Base-by-base conservation (phyloP, 2,113 vertebrate genomes). In the Saccopteryx bilineata region DNA sequence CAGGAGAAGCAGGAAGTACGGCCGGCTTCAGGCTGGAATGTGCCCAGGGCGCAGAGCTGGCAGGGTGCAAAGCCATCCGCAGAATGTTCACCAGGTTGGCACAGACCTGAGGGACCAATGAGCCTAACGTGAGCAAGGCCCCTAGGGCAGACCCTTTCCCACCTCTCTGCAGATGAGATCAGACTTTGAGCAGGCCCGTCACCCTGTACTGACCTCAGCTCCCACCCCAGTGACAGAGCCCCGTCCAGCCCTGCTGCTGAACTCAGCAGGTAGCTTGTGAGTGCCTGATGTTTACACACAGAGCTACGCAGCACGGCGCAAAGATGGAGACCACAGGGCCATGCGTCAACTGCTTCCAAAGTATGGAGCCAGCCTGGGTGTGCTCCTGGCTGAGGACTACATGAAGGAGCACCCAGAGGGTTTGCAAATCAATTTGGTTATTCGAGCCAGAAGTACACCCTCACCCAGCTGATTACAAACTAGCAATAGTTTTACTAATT, bases 1-100 rank as follows among this genome's bases (percentile, higher is more conserved):
- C 99, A 99, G 12, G 98, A 86, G 95, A 99, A 99, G 96, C 99
- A 99, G 97, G 98, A 99, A 4, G 99, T 99, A 31, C 99, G 98
- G 17, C 99, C 99, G 12, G 98, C 97, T 68, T 99, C 99, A 0
- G 99, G 98, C 98, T 99, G 99, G 96, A 99, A 99, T 0, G 98
- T 98, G 87, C 99, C 99, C 84, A 98, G 97, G 39, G 98, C 98
- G 96, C 99, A 99, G 0, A 97, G 98, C 90, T 98, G 96, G 93
- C 99, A 99, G 17, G 99, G 99, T 87, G 98, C 96, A 96, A 99
- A 99, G 93, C 99, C 99, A 1, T 99, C 99, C 0, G 96, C 95
- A 71, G 99, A 99, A 98, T 99, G 99, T 95, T 99, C 99, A 94
- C 99, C 99, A 0, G 99, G 98, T 39, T 98, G 98, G 94, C 99